Evolutionary conservation across 2,797 vertebrate species (phyloP), one percentile per base, ranked within the genome.

Genomic region (Urophycis tenuis): DNA sequence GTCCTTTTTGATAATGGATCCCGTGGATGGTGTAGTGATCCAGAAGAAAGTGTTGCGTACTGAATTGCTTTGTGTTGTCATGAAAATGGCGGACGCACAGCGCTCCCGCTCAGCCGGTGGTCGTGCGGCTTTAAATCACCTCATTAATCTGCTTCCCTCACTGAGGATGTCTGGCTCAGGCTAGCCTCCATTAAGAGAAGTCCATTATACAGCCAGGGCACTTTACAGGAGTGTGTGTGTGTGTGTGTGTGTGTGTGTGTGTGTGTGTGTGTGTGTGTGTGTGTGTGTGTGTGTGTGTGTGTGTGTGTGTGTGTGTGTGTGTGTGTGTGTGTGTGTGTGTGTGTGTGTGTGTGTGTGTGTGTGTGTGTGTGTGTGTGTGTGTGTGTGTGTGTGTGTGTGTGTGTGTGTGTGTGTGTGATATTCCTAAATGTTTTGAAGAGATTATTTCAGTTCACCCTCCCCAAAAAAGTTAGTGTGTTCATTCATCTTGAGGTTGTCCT

Each of bases 61-160:
- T 71, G 69, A 33, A 8, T 49, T 75, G 70, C 71, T 77, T 69
- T 73, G n/a, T 77, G 19, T 45, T 72, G 80, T 80, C 81, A 19
- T 77, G 75, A 75, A 81, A 73, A 81, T n/a, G 33, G 45, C 11
- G 19, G 17, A 31, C 74, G 33, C 30, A 81, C 33, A 71, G 60
- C 74, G 76, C 75, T 73, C 7, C 77, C 0, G 76, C 73, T 76
- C 76, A 69, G 11, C 71, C 36, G 74, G 75, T 79, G 75, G 77
- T 73, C 11, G 1, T 49, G 39, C 77, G 78, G 67, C 80, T 86
- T 80, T 83, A 88, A 81, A 88, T 86, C 84, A 79, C 81, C 85
- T 87, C 86, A 87, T 87, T 87, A 88, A 88, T 91, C 84, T 78
- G 74, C 74, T 85, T 85, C 75, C 84, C 82, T 76, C 79, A 76